Evolutionary conservation across 2,888 invertebrate genomes (phyloP).

Genomic region (Erebia ligea): DNA sequence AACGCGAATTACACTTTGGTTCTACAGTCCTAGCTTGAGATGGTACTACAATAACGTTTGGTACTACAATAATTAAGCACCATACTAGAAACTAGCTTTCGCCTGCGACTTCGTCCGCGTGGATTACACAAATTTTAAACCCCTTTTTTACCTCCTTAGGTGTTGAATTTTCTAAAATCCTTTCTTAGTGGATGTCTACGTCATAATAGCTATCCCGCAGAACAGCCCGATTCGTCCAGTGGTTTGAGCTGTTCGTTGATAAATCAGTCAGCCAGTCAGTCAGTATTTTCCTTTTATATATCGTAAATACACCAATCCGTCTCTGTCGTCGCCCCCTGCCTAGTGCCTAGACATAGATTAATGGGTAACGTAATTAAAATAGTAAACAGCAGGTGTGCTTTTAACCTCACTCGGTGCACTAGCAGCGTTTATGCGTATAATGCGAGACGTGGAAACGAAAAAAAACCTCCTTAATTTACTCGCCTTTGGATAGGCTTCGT

Average conservation of each 20-base stretch:
- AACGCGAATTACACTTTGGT: neutral
- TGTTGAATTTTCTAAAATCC: no score
- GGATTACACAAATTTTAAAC: constrained; percentile 6
- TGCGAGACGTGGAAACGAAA: constrained; percentile 37
- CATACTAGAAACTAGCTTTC: constrained; percentile 27
- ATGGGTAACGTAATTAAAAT: constrained; percentile 73
- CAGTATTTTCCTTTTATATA: constrained; percentile 14
- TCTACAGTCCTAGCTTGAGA: neutral
- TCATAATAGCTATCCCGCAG: no score
- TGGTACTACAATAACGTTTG: neutral
- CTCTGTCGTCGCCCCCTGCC: constrained; percentile 65
- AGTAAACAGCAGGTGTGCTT: constrained; percentile 70
- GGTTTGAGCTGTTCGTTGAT: no score
- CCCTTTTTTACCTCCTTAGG: no score
- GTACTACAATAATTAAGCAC: neutral
- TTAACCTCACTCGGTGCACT: constrained; percentile 45
- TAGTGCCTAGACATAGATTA: constrained; percentile 60
- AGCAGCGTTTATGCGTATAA: constrained; percentile 46
- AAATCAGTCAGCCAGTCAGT: no score
- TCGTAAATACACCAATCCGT: constrained; percentile 60
- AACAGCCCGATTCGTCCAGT: no score
- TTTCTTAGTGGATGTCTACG: no score
- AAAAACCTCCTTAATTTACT: constrained; percentile 40
- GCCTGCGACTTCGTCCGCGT: no score
- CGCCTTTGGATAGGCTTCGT: constrained; percentile 39